Conservation (phyloP, 1,140 invertebrate species). For the Meteorus sp. region DNA sequence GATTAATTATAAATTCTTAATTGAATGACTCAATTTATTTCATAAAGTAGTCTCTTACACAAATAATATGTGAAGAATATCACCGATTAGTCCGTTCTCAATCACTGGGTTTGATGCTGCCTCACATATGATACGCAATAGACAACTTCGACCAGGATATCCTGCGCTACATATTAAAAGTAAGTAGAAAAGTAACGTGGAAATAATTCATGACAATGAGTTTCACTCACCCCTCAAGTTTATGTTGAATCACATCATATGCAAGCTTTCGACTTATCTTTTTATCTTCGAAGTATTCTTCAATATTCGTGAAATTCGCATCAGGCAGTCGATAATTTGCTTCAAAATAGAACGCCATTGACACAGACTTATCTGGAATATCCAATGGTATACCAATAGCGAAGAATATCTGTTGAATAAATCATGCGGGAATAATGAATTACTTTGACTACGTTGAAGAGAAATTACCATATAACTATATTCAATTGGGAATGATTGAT, state of each 20-base stretch:
- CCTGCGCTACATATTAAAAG: conserved; percentile 42
- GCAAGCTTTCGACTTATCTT: conserved; percentile 42
- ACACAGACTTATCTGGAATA: conserved; percentile 48
- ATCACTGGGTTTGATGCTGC: conserved; percentile 44
- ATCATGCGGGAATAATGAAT: too few species aligned
- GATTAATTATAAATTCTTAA: conserved; percentile 2
- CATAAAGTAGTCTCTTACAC: conserved; percentile 45
- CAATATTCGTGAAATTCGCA: conserved; percentile 34
- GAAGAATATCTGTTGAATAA: conserved; percentile 52
- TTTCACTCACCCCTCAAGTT: conserved; percentile 44
- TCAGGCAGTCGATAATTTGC: conserved; percentile 52
- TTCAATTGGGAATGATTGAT: conserved; percentile 39
- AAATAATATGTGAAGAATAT: conserved; percentile 54
- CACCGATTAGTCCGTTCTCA: conserved; percentile 52
- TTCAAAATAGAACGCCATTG: conserved; percentile 54
- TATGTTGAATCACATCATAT: conserved; percentile 45
- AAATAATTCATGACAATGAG: not conserved
- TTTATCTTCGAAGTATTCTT: conserved; percentile 35
- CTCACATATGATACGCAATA: conserved; percentile 54
- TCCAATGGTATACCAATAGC: conserved; percentile 52
- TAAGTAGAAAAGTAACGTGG: conserved; percentile 19
- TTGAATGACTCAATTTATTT: not conserved
- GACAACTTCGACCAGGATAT: conserved; percentile 47
- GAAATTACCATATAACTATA: conserved; percentile 24
- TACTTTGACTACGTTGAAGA: not conserved